A percentile compares a stretch with the other conserved stretches of the same genome.
phyloP scores from a whole-genome alignment of 2,888 invertebrate genomes.

The Chirona hameri region DNA sequence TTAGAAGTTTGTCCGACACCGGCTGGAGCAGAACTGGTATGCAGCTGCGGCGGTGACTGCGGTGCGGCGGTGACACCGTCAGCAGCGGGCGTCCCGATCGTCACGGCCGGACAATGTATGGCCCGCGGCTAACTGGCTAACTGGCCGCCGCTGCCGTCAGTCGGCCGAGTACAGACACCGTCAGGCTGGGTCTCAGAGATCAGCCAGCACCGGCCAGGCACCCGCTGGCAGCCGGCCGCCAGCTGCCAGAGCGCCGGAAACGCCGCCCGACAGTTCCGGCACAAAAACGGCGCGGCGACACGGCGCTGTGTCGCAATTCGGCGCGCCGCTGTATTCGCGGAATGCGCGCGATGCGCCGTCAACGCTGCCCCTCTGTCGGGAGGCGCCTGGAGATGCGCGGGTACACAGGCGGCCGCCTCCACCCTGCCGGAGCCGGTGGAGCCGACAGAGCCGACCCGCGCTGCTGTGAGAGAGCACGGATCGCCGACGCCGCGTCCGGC shows the following conservation, averaged over 20 bases:
- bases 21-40: too few species aligned
- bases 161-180: neutral
- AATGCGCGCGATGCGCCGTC: neutral
- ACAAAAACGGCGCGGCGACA: constrained; percentile 24
- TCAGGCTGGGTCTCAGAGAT: too few species aligned
- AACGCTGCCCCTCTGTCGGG: neutral
- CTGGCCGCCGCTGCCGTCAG: neutral
- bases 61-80: too few species aligned
- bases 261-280: neutral
- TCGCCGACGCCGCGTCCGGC: neutral
- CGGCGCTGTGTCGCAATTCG: neutral
- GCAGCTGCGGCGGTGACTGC: too few species aligned
- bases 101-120: too few species aligned
- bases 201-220: too few species aligned
- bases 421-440: neutral
- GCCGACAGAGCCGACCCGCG: neutral
- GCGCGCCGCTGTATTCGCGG: neutral
- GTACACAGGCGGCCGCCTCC: neutral
- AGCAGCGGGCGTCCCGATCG: too few species aligned
- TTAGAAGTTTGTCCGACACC: too few species aligned
- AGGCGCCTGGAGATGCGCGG: neutral
- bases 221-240: neutral
- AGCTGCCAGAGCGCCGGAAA: constrained; percentile 1
- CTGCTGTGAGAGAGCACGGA: neutral
- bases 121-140: neutral